phyloP scores from a whole-genome alignment of 1,140 invertebrate genomes.

The Drosophila bipectinata region DNA sequence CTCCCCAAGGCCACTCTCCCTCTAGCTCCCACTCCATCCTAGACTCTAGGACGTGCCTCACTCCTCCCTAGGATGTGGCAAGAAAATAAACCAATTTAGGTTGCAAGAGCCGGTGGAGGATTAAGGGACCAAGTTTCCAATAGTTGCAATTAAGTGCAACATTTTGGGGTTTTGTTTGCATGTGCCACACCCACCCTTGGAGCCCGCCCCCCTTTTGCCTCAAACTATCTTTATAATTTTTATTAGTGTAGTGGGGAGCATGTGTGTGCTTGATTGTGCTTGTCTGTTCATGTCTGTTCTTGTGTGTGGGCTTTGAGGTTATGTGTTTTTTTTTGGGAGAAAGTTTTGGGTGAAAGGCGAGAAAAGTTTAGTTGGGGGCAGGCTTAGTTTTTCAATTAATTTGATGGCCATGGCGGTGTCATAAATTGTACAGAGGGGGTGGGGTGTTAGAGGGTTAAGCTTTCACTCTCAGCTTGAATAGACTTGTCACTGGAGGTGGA shows the following conservation, averaged over 20 bases:
- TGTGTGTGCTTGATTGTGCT: too few relatives aligned
- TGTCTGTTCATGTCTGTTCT: neutral
- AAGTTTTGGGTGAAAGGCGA: neutral
- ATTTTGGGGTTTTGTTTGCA: conserved; percentile 71
- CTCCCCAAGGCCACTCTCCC: too few relatives aligned
- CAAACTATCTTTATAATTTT: neutral
- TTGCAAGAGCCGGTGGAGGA: neutral
- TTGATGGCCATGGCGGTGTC: conserved; percentile 51
- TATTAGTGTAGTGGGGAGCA: too few relatives aligned
- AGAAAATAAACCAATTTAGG: conserved; percentile 72
- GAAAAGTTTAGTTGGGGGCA: conserved; percentile 27
- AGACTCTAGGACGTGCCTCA: too few relatives aligned
- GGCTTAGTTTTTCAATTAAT: conserved; percentile 75
- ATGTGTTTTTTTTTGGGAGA: neutral
- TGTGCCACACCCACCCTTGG: conserved; percentile 34
- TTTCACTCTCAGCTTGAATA: too few relatives aligned
- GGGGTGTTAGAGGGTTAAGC: neutral
- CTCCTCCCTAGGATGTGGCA: conserved; percentile 32
- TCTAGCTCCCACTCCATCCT: too few relatives aligned
- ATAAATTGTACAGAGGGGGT: conserved; percentile 36
- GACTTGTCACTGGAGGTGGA: too few relatives aligned
- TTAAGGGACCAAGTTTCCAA: conserved; percentile 47
- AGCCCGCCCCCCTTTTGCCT: neutral
- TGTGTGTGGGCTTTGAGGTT: conserved; percentile 1
- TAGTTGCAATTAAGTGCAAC: conserved; percentile 75